A percentile compares a stretch with the other conserved stretches of the same genome.
Evolutionary conservation across 2,888 invertebrate species (phyloP).

Genomic region (Phortica okadai): DNA sequence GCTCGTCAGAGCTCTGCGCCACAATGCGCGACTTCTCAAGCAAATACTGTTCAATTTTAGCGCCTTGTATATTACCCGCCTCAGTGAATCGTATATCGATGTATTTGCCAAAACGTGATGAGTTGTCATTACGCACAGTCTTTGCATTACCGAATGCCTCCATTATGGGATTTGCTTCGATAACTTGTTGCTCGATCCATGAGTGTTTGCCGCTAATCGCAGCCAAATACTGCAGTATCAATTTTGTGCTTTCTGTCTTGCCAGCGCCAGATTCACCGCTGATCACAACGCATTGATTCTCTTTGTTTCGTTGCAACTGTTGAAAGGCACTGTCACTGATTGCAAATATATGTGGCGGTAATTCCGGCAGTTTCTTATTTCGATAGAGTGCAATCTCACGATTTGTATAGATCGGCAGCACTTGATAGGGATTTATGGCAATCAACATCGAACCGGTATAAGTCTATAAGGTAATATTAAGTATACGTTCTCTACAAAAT

Average conservation of each 20-base stretch:
- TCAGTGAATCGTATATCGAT: constrained; percentile 92
- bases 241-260: constrained; percentile 96
- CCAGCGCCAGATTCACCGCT: constrained; percentile 98
- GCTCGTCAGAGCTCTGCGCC: constrained; percentile 90
- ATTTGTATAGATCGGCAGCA: constrained; percentile 94
- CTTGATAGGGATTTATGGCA: constrained; percentile 96
- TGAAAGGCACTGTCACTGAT: constrained; percentile 94
- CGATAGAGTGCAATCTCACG: constrained; percentile 91
- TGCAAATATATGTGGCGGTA: constrained; percentile 96
- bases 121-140: constrained; percentile 96
- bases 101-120: constrained; percentile 97
- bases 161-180: constrained; percentile 96
- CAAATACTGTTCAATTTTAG: constrained; percentile 95
- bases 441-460: constrained; percentile 96
- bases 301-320: constrained; percentile 84
- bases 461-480: constrained; percentile 80
- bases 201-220: constrained; percentile 96
- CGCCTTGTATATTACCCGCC: constrained; percentile 92
- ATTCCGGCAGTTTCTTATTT: constrained; percentile 88
- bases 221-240: constrained; percentile 94
- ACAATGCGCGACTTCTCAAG: constrained; percentile 96
- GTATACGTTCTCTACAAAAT: neutral
- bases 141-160: constrained; percentile 99
- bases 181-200: constrained; percentile 98
- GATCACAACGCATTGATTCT: constrained; percentile 96